Base-by-base conservation (phyloP, 1,140 invertebrate species). In the Scaptodrosophila lebanonensis region DNA sequence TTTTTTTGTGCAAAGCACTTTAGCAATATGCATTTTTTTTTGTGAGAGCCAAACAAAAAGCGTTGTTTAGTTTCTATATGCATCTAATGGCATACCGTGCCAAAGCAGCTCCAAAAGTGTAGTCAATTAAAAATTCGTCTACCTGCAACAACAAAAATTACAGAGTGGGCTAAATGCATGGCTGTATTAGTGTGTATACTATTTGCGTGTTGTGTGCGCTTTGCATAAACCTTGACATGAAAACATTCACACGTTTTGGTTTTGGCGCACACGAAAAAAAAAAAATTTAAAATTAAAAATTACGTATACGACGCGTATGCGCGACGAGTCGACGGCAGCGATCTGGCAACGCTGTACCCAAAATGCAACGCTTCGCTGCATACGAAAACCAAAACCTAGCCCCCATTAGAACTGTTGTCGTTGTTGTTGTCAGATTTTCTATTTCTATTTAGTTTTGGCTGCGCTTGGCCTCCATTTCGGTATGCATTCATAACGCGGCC, bases 321-420 rank as follows among this genome's bases (percentile, higher is more conserved):
- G 45, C 36, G 48, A 12, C 64, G n/a, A n/a, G n/a, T n/a, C n/a
- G n/a, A n/a, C n/a, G n/a, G n/a, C n/a, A n/a, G n/a, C n/a, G 33
- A 52, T 79, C 75, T 82, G 73, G 75, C 75, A 79, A 73, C 73
- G 33, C 69, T 13, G 35, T 52, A 44, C 57, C 70, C 61, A 82
- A 82, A 82, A 82, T 82, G 75, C 66, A 82, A 82, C 75, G 75
- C 75, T 82, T 82, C 66, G 75, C 17, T 82, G 75, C 75, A 82
- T 82, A 73, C 38, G 65, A 69, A 72, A 56, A 69, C 38, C 30
- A 49, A 40, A 40, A 36, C 15, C 12, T 30, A 11, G n/a, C 2
- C 18, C 11, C 12, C 7, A 42, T 5, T 18, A 39, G 45, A 18
- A 18, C 7, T 29, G 13, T 11, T 18, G 22, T 27, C 32, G 54